Conservation (phyloP, 2,113 vertebrate genomes). For the Chiloscyllium plagiosum region DNA sequence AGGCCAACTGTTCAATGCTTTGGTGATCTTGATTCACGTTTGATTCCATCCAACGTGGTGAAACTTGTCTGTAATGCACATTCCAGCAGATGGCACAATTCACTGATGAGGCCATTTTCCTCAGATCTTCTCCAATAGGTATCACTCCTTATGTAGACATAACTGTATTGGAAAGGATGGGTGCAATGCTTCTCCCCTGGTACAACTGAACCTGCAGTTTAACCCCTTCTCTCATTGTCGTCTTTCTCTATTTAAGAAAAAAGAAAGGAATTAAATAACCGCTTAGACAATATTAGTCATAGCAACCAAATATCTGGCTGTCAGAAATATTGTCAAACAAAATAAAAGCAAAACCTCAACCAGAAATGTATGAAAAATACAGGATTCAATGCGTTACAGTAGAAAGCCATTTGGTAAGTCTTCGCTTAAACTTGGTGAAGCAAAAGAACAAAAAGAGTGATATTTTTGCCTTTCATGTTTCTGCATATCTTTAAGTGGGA, state of each 20-base stretch:
- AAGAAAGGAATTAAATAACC: too few species aligned
- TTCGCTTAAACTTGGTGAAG: background rate
- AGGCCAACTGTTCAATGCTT: background rate
- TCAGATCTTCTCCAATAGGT: background rate
- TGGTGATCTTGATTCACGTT: background rate
- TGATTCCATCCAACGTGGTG: background rate
- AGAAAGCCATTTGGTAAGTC: background rate
- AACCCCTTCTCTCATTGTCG: background rate
- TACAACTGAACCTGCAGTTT: background rate
- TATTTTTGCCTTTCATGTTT: background rate
- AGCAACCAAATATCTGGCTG: background rate
- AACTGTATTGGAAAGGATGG: background rate
- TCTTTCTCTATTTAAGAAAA: background rate
- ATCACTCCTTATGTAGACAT: background rate
- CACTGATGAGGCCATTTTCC: constrained; percentile 10
- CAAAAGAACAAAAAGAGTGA: background rate
- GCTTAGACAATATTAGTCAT: background rate
- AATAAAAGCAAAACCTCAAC: background rate
- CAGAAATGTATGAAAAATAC: background rate
- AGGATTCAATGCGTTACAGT: background rate
- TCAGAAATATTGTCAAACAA: background rate
- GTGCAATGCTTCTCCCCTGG: background rate
- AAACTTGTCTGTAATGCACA: background rate
- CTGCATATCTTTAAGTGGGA: background rate
- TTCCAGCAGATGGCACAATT: constrained; percentile 35